phyloP scores from a whole-genome alignment of 1,140 invertebrate genomes.

The Diabrotica undecimpunctata region DNA sequence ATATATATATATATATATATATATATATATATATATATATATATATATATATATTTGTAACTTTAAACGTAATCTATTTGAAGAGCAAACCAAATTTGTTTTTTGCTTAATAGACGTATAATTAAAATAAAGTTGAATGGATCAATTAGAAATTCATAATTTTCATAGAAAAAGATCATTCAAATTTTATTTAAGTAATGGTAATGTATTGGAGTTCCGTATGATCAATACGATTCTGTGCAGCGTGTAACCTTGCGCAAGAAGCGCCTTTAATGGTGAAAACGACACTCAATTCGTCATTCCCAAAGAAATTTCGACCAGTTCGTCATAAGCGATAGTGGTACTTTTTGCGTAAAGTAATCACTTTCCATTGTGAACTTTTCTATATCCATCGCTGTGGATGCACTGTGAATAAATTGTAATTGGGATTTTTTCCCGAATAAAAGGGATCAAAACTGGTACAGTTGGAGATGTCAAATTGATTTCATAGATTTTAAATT shows the following conservation, averaged over 20 bases:
- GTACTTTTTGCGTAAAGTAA: background rate
- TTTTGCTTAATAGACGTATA: too few species aligned
- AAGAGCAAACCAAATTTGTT: too few species aligned
- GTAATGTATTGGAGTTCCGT: background rate
- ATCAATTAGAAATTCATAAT: too few species aligned
- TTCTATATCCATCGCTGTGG: background rate
- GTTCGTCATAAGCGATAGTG: background rate
- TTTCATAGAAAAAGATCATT: too few species aligned
- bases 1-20: too few species aligned
- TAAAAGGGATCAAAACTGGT: background rate
- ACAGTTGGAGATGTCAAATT: background rate
- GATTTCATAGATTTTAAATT: background rate
- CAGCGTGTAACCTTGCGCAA: background rate
- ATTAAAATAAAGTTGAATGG: too few species aligned
- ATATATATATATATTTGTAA: too few species aligned
- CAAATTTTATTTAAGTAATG: background rate
- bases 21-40: too few species aligned
- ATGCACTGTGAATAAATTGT: background rate
- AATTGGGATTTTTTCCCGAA: background rate
- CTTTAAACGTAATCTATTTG: too few species aligned
- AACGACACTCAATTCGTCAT: background rate
- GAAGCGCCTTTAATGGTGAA: background rate
- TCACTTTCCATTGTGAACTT: background rate
- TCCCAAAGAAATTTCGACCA: background rate
- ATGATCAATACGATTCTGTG: constrained; percentile 2